Evolutionary conservation across 2,888 invertebrate species (phyloP), one percentile per base, ranked within the genome.

Genomic region (Pogonocherus hispidulus): DNA sequence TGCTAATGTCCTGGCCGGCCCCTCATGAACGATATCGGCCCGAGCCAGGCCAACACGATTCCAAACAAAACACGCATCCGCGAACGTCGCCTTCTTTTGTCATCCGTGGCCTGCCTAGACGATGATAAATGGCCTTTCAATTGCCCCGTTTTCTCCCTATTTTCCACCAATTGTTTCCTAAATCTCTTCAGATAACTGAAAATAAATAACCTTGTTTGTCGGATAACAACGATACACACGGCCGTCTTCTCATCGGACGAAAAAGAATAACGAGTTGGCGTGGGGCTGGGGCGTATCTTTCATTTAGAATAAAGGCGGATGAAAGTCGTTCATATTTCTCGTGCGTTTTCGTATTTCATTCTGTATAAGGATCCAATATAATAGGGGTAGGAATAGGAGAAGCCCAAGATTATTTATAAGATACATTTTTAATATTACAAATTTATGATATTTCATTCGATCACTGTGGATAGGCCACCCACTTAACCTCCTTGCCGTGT

Each of bases 61-160:
- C 80, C 74, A 83, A 83, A 83, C 82, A 83, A 83, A 84, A 83
- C 82, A 82, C 77, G 76, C 79, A 77, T 79, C 79, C 77, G 75
- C 77, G 76, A 77, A 77, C 76, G 79, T 71, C 78, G 79, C 76
- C 79, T 82, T 82, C 82, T 82, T 83, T 83, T 83, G 82, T 83
- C 80, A 76, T 72, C 79, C 77, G 76, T 77, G 78, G 83, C 82
- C 83, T 84, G 83, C 80, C 82, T 73, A 80, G 81, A 82, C 81
- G 84, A 83, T 84, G 85, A 85, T 85, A 84, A 84, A 85, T 85
- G 83, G 83, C 83, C 79, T 78, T 84, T 83, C 84, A 82, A 84
- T 84, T 84, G 82, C 76, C 68, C 69, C 75, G 74, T 73, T 80
- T 77, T 74, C 76, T 76, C 74, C 73, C 74, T 68, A 73, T 74